Conservation (phyloP, 2,888 invertebrate genomes). For the Gandaritis pyraliata region DNA sequence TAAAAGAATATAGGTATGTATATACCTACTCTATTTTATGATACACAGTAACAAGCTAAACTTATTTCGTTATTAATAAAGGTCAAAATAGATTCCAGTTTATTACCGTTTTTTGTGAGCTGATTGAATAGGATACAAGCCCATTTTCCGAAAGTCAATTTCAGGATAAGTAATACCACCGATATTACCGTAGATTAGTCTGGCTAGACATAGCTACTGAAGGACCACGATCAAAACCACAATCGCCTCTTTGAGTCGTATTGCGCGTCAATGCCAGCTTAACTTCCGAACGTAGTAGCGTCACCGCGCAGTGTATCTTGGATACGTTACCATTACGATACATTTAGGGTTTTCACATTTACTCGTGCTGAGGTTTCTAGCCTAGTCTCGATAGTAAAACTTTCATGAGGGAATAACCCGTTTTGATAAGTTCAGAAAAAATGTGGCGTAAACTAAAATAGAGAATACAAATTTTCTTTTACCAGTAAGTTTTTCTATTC, state of each 20-base stretch:
- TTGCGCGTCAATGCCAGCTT: no score
- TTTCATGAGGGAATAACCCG: conserved; percentile 12
- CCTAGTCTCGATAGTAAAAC: conserved; percentile 14
- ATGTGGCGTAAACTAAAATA: conserved; percentile 13
- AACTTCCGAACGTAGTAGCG: no score
- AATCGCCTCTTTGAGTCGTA: no score
- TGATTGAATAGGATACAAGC: conserved; percentile 13
- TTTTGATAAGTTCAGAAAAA: conserved; percentile 19
- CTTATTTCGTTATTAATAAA: not conserved
- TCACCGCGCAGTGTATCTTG: no score
- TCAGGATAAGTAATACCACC: conserved; percentile 6
- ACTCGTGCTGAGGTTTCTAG: not conserved
- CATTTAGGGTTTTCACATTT: no score
- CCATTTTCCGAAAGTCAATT: conserved; percentile 22
- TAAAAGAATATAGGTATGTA: no score
- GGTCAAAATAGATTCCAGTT: not conserved
- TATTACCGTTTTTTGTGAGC: conserved; percentile 6
- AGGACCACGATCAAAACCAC: no score
- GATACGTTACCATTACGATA: no score
- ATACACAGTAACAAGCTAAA: no score
- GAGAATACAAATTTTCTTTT: conserved; percentile 1
- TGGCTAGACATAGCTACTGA: conserved; percentile 10
- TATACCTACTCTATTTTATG: no score
- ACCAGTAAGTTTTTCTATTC: not conserved
- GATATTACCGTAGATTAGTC: conserved; percentile 15